Base-by-base conservation (phyloP, 2,797 vertebrate genomes). In the Chiloscyllium punctatum region DNA sequence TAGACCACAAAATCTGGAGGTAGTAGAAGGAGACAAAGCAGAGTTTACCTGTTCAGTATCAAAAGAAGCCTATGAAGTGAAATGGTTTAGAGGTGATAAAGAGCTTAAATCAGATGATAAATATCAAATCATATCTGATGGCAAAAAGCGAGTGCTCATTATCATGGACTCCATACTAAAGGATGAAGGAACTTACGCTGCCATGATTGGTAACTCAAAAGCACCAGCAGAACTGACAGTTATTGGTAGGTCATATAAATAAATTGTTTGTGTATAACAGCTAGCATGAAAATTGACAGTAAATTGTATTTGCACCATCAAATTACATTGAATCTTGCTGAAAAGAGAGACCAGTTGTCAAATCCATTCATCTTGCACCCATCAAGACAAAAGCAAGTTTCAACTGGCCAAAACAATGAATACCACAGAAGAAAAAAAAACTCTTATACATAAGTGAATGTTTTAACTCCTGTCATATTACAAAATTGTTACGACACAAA, bases 21-120 rank as follows among this genome's bases (percentile, higher is more conserved):
- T 99, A 96, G 98, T 99, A 96, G 98, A 98, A 97, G 98, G 99
- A 96, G 98, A 99, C 97, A 99, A 98, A 96, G 99, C 98, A 72
- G 98, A 99, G 97, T 99, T 99, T 97, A 97, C 97, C 96, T 99
- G 99, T 97, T 97, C 98, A 0, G 98, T 99, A 96, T 99, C 99
- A 96, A 99, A 99, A 97, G 99, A 99, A 57, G 98, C 97, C 71
- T 98, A 97, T 95, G 96, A 98, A 95, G 99, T 99, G 25, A 98
- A 98, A 96, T 99, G 99, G 99, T 96, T 98, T 96, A 98, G 97
- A 37, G 98, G 97, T 51, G 97, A 98, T 96, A 96, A 96, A 69
- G 97, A 98, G 84, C 97, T 99, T 96, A 97, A 98, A 96, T 96
- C 97, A 21, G 98, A 98, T 96, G 98, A 99, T 96, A 99, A 98